Evolutionary conservation across 2,113 vertebrate genomes (phyloP).

Genomic region (Lagenorhynchus albirostris): DNA sequence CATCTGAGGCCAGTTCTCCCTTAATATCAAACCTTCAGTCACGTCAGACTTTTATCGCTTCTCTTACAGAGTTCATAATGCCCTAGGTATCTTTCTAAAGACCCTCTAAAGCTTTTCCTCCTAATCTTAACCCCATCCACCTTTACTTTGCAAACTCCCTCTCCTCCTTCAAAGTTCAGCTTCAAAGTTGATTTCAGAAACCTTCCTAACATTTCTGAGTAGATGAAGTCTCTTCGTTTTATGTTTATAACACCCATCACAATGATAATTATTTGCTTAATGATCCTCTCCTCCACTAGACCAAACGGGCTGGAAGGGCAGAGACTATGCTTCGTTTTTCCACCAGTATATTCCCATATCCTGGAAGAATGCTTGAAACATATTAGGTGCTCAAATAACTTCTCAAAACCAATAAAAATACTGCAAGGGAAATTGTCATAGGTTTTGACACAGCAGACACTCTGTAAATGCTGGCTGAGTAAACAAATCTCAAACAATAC

Average conservation of each 20-base stretch:
- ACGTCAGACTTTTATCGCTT: neutral
- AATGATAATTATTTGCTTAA: neutral
- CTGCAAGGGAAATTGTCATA: neutral
- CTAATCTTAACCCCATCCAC: neutral
- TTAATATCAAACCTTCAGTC: neutral
- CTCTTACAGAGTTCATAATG: neutral
- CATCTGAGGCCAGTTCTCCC: neutral
- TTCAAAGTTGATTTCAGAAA: neutral
- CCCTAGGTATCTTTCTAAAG: neutral
- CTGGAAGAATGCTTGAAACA: neutral
- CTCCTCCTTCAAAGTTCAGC: neutral
- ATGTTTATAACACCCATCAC: neutral
- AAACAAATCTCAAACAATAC: neutral
- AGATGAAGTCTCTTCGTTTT: neutral
- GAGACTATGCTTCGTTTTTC: neutral
- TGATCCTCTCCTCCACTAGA: neutral
- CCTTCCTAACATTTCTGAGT: neutral
- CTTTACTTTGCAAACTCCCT: neutral
- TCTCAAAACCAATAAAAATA: neutral
- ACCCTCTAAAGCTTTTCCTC: neutral
- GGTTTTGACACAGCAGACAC: neutral
- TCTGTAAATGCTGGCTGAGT: neutral
- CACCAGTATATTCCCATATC: neutral
- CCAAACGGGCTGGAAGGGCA: neutral
- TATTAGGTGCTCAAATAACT: neutral